These are phyloP conservation scores for Plestiodon gilberti DNA, from an alignment of 2,113 vertebrate genomes.

Conservation along the genomic window DNA sequence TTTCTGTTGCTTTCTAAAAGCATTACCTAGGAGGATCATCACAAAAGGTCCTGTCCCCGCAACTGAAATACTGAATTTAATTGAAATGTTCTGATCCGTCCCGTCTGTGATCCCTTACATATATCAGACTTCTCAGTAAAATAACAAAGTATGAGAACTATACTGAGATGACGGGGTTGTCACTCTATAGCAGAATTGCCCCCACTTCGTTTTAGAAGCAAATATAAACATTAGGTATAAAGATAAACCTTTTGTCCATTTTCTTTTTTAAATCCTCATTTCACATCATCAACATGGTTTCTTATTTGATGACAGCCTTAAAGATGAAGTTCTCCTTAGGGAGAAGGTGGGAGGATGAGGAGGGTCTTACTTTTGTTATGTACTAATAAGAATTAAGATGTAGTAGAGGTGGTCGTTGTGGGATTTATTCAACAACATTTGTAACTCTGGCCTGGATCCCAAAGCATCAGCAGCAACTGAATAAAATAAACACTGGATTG, in stretches of 20 bases:
- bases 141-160: neutral
- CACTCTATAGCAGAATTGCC: neutral
- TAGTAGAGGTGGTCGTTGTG: slow-evolving; percentile 47
- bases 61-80: neutral
- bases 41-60: no score
- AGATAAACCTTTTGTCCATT: slow-evolving; percentile 24
- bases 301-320: slow-evolving; percentile 23
- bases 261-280: neutral
- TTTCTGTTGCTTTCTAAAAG: no score
- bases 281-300: slow-evolving; percentile 17
- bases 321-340: slow-evolving; percentile 40
- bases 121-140: neutral
- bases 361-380: slow-evolving; percentile 58
- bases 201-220: neutral
- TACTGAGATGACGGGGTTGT: neutral
- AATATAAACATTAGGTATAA: neutral
- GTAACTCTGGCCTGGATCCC: slow-evolving; percentile 44
- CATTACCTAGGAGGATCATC: no score
- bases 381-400: slow-evolving; percentile 47
- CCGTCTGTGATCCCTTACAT: no score
- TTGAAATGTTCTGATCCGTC: neutral
- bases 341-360: slow-evolving; percentile 17
- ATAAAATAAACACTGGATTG: slow-evolving; percentile 62
- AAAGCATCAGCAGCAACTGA: slow-evolving; percentile 53
- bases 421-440: slow-evolving; percentile 61